Base-by-base conservation (phyloP, 2,888 invertebrate species). In the Aphidoletes aphidimyza region DNA sequence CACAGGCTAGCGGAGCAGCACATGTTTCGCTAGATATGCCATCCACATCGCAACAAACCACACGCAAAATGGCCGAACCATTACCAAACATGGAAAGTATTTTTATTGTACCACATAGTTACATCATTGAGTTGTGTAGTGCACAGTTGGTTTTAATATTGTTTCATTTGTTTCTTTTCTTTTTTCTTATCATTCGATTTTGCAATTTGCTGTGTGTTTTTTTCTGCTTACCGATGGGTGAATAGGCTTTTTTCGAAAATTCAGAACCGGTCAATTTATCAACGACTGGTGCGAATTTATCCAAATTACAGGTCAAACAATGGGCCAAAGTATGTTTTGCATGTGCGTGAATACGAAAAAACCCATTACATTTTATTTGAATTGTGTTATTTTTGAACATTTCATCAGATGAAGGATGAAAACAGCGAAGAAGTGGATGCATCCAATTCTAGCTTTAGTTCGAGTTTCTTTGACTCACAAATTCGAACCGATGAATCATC, bases 401-500 rank as follows among this genome's bases (percentile, higher is more conserved):
- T 49, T 8, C 85, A 47, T 42, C 47, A 47, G 36, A 78, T 47
- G 47, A 83, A 85, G 42, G 30, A 59, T 49, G 45, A 84, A 30
- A 8, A 30, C 83, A 89, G 89, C 85, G 90, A 91, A 84, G 90
- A 90, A 87, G 90, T 89, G 89, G 92, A 92, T 87, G 92, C 91
- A 45, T 94, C 93, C 47, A 69, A 69, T 69, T 69, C 69, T 0
- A 94, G 93, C 88, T 92, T 91, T 87, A 69, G 69, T 14, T 94
- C 94, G 0, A 94, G 94, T 0, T 94, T 93, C 87, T 94, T 94
- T 88, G 94, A 94, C 0, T 94, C 94, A 0, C 93, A 94, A 87
- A 91, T 94, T 84, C 94, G 93, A 89, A 94, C 93, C 0, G 94
- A 94, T 85, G 92, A 89, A 22, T 90, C 90, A 22, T 85, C 89